These are phyloP conservation scores for Notodonta ziczac DNA, from an alignment of 2,888 invertebrate species.

Conservation along the genomic window DNA sequence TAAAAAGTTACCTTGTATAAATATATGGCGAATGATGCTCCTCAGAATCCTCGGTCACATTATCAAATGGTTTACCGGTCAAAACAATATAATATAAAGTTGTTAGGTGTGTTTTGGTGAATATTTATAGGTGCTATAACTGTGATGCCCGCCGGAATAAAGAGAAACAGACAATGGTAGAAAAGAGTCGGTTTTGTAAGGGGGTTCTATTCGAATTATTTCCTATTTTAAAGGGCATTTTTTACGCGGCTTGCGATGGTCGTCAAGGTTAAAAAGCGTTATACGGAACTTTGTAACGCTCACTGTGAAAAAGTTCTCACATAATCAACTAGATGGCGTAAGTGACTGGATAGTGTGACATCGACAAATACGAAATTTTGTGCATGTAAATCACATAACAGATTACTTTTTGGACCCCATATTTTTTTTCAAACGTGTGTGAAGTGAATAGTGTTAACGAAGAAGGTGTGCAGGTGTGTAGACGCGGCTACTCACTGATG, in stretches of 20 bases:
- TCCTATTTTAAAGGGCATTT: too few species aligned
- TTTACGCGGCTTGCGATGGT: too few species aligned
- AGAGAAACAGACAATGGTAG: background rate
- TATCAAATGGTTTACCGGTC: background rate
- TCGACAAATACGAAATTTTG: too few species aligned
- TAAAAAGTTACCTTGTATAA: conserved; percentile 2
- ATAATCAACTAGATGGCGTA: too few species aligned
- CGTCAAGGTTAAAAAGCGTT: too few species aligned
- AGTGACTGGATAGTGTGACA: too few species aligned
- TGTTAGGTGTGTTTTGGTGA: too few species aligned
- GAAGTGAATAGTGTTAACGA: background rate
- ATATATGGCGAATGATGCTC: background rate
- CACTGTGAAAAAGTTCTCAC: too few species aligned
- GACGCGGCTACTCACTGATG: conserved; percentile 89
- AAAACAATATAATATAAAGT: background rate
- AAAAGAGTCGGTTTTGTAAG: too few species aligned
- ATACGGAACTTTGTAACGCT: too few species aligned
- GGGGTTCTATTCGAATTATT: too few species aligned
- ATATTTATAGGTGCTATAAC: background rate
- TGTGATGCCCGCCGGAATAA: background rate
- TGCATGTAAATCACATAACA: too few species aligned
- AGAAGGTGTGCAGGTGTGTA: background rate
- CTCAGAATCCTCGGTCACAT: background rate
- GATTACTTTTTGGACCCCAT: background rate
- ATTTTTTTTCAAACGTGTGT: background rate